phyloP scores from a whole-genome alignment of 2,888 invertebrate species.

The Orthosia gracilis region DNA sequence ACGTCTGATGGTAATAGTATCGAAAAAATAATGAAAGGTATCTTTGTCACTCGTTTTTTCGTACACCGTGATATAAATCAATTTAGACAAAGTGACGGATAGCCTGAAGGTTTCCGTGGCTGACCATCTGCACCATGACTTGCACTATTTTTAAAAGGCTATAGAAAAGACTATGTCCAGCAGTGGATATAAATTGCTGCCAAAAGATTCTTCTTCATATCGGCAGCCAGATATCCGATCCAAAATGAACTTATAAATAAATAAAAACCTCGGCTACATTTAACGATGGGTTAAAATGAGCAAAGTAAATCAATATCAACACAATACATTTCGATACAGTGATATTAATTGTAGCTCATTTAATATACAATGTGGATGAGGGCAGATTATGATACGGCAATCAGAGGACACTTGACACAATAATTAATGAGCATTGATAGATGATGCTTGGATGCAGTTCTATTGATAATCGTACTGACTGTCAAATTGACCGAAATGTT shows the following conservation, averaged over 20 bases:
- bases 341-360: constrained; percentile 16
- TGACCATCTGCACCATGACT: too few relatives aligned
- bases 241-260: not conserved
- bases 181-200: too few relatives aligned
- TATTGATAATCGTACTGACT: not conserved
- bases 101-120: too few relatives aligned
- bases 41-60: too few relatives aligned
- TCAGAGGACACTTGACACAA: not conserved
- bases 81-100: too few relatives aligned
- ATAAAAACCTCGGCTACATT: not conserved
- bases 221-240: not conserved
- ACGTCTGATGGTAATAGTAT: too few relatives aligned
- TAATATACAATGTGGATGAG: not conserved
- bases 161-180: too few relatives aligned
- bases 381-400: constrained; percentile 1
- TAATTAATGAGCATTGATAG: constrained; percentile 6
- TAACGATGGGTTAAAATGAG: not conserved
- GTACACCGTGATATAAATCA: too few relatives aligned
- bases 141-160: too few relatives aligned
- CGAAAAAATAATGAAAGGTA: too few relatives aligned
- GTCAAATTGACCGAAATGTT: not conserved
- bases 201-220: not conserved
- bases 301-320: not conserved
- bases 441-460: not conserved
- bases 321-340: not conserved